Base-by-base conservation (phyloP, 2,888 invertebrate species). In the Petrophora chlorosata region DNA sequence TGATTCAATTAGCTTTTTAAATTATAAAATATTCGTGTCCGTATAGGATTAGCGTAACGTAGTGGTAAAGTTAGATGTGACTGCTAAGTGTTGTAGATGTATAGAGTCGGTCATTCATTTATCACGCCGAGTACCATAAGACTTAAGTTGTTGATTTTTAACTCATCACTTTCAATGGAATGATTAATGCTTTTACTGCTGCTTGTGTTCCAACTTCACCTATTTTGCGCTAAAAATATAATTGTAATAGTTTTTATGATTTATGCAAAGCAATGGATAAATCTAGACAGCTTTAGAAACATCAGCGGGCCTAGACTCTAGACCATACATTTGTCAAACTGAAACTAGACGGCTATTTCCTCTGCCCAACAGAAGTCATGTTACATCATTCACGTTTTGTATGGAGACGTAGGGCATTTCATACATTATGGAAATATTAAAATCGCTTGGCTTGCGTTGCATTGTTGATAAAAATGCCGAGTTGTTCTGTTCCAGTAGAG, bases 381-480 rank as follows among this genome's bases (percentile, higher is more conserved):
- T 49, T 42, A 23, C 50, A 44, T 47, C 52, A 49, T 32, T 35
- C 17, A 33, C 26, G 15, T 19, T 41, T 15, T 32, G 32, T 28
- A 33, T 38, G 33, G 36, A 48, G 43, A 36, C 46, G 32, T 32
- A 15, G 13, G 22, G 26, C 10, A 32, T 35, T 33, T 34, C 57
- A 57, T 60, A 51, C 53, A 57, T 56, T 47, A 57, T 60, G 53
- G 43, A 60, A 36, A 48, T 57, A 60, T 57, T 60, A 39, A 52
- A 57, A 57, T 57, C 16, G 12, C 14, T 29, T 41, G 23, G 40
- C 36, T 57, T 14, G 12, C 14, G 28, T 41, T 28, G 40, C 36
- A 14, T 30, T 43, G 40, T 34, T 43, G 19, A 9, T 34, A 22
- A 45, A 41, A 50, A 12, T 35, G 30, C 19, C 38, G 25, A 22